Evolutionary conservation across 37 sponge, comb jelly and placozoan genomes (phyloP), one percentile per base, ranked within the genome.

Genomic region (Petrosia ficiformis): DNA sequence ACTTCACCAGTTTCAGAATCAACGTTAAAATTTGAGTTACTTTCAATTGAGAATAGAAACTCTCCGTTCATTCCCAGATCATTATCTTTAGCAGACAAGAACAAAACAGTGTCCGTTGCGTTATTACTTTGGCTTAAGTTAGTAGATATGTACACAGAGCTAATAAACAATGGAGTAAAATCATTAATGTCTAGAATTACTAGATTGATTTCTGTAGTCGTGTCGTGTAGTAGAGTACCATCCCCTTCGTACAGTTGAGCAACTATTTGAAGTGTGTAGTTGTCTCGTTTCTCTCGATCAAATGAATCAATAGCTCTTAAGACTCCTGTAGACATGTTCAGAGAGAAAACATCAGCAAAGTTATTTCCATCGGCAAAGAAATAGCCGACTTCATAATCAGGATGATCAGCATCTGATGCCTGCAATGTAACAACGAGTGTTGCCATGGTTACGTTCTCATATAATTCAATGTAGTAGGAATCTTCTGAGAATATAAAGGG

Each of bases 181-280:
- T 87, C 88, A 73, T 87, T 87, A 6, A 81, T 52, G 42, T 87
- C 88, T 0, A 61, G 32, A 6, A 87, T 21, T 19, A 10, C n/a
- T 28, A 87, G 57, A 22, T 25, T 59, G n/a, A 83, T 66, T 6
- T 2, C 25, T 43, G 80, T 40, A 30, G 65, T 28, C 67, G 64
- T 59, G 4, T 25, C 1, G 32, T 29, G 33, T 11, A 25, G 6
- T 31, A 41, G 38, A 42, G 34, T 2, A 67, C 25, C 42, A 22
- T 61, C n/a, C 6, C n/a, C 63, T n/a, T 26, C 28, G n/a, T 26
- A n/a, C 11, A 61, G 5, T 14, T 14, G 8, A 31, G 80, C 86
- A 44, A 32, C 28, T 11, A 87, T 32, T 10, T 16, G 21, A 35
- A 87, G 44, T 22, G 35, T 39, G 70, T 82, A 87, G 0, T 61